A percentile compares a stretch with the other conserved stretches of the same genome.
These are phyloP conservation scores for Mirza zaza DNA, from an alignment of 2,113 vertebrate genomes.

Conservation along the genomic window DNA sequence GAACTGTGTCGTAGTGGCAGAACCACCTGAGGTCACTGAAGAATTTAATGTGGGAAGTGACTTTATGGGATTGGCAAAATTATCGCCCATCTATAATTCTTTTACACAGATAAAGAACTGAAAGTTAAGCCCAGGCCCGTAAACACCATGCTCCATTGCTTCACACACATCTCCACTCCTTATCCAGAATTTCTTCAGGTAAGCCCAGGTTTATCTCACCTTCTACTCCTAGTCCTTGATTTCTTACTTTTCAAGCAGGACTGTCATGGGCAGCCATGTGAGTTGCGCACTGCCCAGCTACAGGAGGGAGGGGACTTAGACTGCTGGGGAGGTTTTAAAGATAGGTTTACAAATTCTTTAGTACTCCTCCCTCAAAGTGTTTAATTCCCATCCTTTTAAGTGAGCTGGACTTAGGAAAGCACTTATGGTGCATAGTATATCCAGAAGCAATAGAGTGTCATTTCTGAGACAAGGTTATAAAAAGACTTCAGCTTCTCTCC, in stretches of 20 bases:
- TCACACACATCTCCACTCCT: neutral
- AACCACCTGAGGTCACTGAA: neutral
- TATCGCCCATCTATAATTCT: neutral
- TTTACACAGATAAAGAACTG: neutral
- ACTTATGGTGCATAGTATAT: neutral
- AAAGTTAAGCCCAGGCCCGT: neutral
- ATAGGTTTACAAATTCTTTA: neutral
- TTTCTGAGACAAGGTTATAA: neutral
- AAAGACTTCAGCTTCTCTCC: neutral
- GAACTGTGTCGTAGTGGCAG: neutral
- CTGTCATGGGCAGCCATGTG: neutral
- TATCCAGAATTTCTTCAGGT: neutral
- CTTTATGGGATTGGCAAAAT: neutral
- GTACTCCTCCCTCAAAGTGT: neutral
- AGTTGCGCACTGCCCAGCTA: neutral
- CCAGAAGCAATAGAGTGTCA: neutral
- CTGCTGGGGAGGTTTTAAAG: neutral
- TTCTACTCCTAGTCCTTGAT: neutral
- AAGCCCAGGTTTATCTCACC: neutral
- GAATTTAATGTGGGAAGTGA: neutral
- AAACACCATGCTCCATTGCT: neutral
- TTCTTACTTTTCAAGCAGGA: neutral
- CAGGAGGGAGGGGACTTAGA: neutral
- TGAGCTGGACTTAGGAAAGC: neutral
- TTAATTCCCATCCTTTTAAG: neutral